phyloP scores from a whole-genome alignment of 2,797 vertebrate genomes.

The Podargus strigoides region DNA sequence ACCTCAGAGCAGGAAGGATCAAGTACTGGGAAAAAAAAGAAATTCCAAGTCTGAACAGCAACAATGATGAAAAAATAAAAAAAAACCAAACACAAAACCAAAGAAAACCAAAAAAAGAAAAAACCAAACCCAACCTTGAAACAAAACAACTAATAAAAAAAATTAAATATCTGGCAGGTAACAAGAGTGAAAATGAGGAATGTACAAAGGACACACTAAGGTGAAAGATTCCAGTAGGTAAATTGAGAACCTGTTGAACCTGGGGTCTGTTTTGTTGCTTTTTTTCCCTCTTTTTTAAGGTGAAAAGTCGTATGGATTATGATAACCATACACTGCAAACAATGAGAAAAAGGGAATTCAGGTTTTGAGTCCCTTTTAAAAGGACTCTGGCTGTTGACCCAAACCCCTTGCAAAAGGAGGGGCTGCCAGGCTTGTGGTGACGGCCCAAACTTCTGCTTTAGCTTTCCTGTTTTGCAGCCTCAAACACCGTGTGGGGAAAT shows the following conservation, averaged over 20 bases:
- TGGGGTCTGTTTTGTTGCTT: constrained; percentile 24
- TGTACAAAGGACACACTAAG: constrained; percentile 75
- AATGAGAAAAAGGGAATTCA: not conserved
- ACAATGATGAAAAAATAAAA: constrained; percentile 56
- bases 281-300: not conserved
- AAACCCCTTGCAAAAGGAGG: not conserved
- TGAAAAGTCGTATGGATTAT: not conserved
- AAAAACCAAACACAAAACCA: not conserved
- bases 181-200: constrained; percentile 78
- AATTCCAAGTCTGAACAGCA: constrained; percentile 41
- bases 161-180: constrained; percentile 76
- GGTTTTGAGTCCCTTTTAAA: accelerated
- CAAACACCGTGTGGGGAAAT: accelerated
- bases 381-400: not conserved
- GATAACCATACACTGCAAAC: accelerated
- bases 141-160: constrained; percentile 43
- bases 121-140: no score
- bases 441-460: not conserved
- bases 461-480: not conserved
- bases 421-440: no score
- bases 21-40: constrained; percentile 34
- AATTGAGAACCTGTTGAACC: constrained; percentile 53
- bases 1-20: constrained; percentile 13
- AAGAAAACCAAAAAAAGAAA: not conserved
- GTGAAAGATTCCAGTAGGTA: constrained; percentile 77